Evolutionary conservation across 2,888 invertebrate species (phyloP), one percentile per base, ranked within the genome.

Genomic region (Drosophila sordidapex): DNA sequence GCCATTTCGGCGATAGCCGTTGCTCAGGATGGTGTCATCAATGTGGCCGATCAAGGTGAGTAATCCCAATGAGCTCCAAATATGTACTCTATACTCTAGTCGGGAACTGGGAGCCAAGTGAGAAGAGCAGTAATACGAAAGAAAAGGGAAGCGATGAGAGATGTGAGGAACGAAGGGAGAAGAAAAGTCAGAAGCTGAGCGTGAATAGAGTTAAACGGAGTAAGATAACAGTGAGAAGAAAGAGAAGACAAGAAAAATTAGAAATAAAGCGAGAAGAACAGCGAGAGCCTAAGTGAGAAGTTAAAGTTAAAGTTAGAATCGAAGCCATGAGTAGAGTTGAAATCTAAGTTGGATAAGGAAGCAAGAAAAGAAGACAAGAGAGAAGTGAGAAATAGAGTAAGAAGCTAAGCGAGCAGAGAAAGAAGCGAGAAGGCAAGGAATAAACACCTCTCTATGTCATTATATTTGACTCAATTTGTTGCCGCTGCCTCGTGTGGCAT

Each of bases 1-100:
- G 96, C 97, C 7, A 97, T 97, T 91, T 97, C 97, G 46, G 97
- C 98, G 15, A 94, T 99, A 49, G 97, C 98, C 15, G 98, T 99
- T 46, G 98, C 98, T 36, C 98, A 99, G 40, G 98, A 98, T 92
- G 98, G 99, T n/a, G 97, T 98, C 65, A 94, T 99, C 53, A 97
- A 99, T 93, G 96, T 99, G 60, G 98, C 99, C 46, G 99, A 99
- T 94, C 98, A 98, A 95, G 97, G 97, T 94, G 93, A 94, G 94
- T 91, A 4, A 46, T 15, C 46, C 46, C 38, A 13, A 35, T 35
- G 5, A 13, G 8, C 7, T 49, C 13, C 13, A 8, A 8, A 38
- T 33, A 21, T 10, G 18, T 11, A 21, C 7, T 13, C 6, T n/a
- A 3, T 51, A 18, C 18, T 18, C 38, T 18, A 38, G 7, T 8